Conservation (phyloP, 2,888 invertebrate species). For the Drepanosiphum platanoidis region DNA sequence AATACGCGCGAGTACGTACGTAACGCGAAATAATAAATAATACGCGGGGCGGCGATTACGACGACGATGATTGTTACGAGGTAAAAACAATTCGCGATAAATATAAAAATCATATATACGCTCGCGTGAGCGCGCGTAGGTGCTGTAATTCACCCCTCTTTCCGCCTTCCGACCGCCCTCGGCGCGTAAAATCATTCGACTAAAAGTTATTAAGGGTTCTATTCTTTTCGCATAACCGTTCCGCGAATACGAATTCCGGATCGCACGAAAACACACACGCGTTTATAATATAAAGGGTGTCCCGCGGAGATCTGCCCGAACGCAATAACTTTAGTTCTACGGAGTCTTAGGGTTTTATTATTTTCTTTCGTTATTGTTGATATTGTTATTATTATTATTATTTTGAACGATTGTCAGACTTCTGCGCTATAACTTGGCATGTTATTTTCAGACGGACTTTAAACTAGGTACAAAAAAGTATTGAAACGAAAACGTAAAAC, state of each 20-base stretch:
- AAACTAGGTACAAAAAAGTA: no score
- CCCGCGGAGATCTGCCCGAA: no score
- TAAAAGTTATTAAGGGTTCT: slow-evolving; percentile 35
- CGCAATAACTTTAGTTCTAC: no score
- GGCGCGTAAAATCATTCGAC: slow-evolving; percentile 10
- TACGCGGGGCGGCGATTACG: background rate
- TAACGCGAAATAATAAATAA: background rate
- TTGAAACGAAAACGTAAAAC: no score
- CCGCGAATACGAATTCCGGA: background rate
- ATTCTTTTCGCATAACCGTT: background rate
- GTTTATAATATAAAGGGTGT: background rate
- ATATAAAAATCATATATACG: background rate
- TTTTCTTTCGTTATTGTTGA: no score
- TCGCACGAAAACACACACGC: background rate
- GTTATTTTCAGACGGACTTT: no score
- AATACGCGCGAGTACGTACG: background rate
- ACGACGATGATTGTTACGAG: background rate
- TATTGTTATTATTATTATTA: no score
- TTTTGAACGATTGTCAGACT: no score
- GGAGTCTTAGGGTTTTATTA: no score
- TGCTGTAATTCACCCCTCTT: background rate
- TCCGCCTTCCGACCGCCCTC: background rate
- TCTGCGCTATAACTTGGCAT: no score
- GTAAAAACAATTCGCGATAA: slow-evolving; percentile 23
- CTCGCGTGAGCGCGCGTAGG: background rate